A percentile compares a stretch with the other conserved stretches of the same genome.
These are phyloP conservation scores for Montipora capricornis DNA, from an alignment of 64 coral and sea anemone species.

Conservation along the genomic window DNA sequence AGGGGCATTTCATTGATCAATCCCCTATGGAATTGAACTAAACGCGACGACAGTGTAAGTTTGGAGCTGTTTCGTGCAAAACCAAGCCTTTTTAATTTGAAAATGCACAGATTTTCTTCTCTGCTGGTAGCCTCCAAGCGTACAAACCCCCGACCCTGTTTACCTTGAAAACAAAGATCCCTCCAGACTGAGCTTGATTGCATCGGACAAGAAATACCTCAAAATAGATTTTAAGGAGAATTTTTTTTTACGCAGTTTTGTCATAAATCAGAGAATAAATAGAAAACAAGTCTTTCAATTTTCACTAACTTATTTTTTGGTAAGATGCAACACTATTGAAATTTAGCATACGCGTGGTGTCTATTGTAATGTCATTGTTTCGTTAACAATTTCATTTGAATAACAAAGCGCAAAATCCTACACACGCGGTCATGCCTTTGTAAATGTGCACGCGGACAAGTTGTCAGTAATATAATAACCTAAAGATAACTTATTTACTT, in stretches of 20 bases:
- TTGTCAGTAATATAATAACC: conserved; percentile 39
- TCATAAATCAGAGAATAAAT: not conserved
- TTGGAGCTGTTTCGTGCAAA: not conserved
- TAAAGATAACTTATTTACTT: conserved; percentile 47
- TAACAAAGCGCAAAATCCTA: conserved; percentile 72
- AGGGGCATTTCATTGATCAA: too few species aligned
- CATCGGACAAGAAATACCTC: not conserved
- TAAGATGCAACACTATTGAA: conserved; percentile 55
- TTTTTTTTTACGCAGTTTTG: conserved; percentile 3
- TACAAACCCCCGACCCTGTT: not conserved
- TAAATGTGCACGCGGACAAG: conserved; percentile 70
- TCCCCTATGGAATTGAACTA: not conserved
- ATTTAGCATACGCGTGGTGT: conserved; percentile 69
- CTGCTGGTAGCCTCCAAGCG: not conserved
- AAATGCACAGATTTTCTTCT: not conserved
- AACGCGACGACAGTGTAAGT: not conserved
- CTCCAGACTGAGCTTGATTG: not conserved
- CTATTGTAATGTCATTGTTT: conserved; percentile 65
- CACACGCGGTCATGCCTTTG: conserved; percentile 78
- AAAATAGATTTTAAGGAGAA: conserved; percentile 20
- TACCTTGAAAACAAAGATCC: not conserved
- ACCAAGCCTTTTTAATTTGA: conserved; percentile 43
- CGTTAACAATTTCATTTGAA: conserved; percentile 86
- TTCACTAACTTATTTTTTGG: conserved; percentile 44
- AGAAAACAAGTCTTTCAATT: conserved; percentile 35